Conservation (phyloP, 2,113 vertebrate species). For the Hypocryptadius cinnamomeus region DNA sequence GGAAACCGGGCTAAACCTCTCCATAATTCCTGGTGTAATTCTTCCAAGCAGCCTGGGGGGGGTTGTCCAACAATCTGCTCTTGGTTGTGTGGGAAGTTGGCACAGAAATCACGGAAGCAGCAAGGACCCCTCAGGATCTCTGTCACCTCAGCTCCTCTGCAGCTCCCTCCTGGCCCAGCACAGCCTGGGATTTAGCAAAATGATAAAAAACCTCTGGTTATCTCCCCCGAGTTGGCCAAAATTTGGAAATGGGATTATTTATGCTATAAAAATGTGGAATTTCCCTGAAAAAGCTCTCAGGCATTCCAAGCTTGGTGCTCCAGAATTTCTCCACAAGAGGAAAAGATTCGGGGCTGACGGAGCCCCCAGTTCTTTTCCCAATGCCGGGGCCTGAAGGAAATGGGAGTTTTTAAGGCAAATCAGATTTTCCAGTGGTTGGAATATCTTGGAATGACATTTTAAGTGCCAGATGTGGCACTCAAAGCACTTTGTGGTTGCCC, state of each 20-base stretch:
- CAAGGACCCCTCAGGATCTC: not conserved
- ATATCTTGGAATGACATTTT: not conserved
- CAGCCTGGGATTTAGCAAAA: not conserved
- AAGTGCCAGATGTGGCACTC: not conserved
- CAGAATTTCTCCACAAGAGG: not conserved
- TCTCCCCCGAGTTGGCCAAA: not conserved
- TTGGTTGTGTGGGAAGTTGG: not conserved
- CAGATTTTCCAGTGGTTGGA: not conserved
- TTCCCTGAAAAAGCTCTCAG: not conserved
- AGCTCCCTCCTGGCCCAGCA: not conserved
- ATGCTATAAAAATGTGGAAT: not conserved
- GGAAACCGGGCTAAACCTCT: not conserved
- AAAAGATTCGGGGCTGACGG: not conserved
- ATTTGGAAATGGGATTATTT: not conserved
- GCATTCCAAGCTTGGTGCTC: not conserved
- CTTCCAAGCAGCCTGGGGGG: no score
- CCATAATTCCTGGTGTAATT: not conserved
- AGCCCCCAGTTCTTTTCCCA: not conserved
- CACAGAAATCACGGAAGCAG: not conserved
- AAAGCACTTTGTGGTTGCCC: no score
- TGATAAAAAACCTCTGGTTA: not conserved
- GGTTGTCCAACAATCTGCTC: fast-evolving
- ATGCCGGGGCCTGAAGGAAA: not conserved
- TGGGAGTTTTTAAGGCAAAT: not conserved
- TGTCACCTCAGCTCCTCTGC: not conserved